Percentiles rank a stretch among this genome's conserved stretches.
These are phyloP conservation scores for Sporophila hypoxantha DNA, from an alignment of 2,113 vertebrate species.

Conservation along the genomic window DNA sequence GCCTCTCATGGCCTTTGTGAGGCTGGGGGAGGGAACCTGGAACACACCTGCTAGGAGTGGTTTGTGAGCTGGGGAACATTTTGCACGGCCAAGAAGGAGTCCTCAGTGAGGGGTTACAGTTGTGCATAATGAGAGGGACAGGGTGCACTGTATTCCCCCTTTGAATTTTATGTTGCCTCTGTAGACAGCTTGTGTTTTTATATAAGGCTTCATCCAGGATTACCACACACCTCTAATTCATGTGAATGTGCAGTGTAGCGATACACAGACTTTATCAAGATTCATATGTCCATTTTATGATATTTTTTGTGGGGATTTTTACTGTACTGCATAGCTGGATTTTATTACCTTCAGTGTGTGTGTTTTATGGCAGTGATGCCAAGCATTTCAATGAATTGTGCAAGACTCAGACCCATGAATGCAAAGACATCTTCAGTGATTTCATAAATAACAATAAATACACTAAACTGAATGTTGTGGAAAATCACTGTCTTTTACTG, in stretches of 20 bases:
- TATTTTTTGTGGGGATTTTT: slow-evolving; percentile 44
- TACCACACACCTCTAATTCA: neutral
- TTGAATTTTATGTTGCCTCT: neutral
- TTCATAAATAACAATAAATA: slow-evolving; percentile 12
- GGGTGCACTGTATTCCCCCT: neutral
- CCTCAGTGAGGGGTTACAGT: neutral
- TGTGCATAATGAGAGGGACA: neutral
- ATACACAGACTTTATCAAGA: slow-evolving; percentile 10
- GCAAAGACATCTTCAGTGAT: neutral
- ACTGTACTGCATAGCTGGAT: slow-evolving; percentile 28
- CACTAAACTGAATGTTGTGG: neutral
- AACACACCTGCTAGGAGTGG: neutral
- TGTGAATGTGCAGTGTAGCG: neutral
- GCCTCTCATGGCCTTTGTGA: neutral
- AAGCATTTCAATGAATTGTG: slow-evolving; percentile 47
- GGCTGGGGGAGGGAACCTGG: neutral
- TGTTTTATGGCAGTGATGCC: slow-evolving; percentile 24
- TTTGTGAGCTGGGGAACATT: neutral
- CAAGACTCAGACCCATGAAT: neutral
- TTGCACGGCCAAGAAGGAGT: neutral
- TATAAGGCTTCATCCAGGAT: neutral
- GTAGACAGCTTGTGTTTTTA: neutral
- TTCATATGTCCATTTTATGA: slow-evolving; percentile 48
- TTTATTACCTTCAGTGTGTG: slow-evolving; percentile 38
- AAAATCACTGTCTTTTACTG: neutral